Evolutionary conservation across 2,113 vertebrate species (phyloP).

Genomic region (Rhinolophus ferrumequinum): DNA sequence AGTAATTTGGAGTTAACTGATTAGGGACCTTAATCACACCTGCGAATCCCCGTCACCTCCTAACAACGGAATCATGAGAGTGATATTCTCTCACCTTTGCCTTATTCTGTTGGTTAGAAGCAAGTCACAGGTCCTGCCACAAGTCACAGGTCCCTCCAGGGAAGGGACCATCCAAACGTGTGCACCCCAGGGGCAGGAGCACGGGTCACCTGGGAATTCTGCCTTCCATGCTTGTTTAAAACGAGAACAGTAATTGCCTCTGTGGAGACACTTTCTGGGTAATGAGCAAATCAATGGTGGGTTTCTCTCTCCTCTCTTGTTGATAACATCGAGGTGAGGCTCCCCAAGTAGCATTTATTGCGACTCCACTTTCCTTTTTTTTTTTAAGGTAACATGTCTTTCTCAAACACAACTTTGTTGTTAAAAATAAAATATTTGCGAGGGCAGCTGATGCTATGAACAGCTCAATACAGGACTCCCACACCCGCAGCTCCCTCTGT

Average conservation of each 20-base stretch:
- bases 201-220: fast-evolving
- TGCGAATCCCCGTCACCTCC: no score
- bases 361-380: no score
- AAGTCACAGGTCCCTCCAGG: background rate
- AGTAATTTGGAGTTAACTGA: background rate
- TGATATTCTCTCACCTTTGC: background rate
- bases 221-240: fast-evolving
- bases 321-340: background rate
- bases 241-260: fast-evolving
- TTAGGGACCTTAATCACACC: background rate
- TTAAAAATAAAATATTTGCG: background rate
- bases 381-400: background rate
- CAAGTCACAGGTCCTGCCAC: background rate
- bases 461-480: no score
- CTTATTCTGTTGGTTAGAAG: background rate
- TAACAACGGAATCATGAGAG: background rate
- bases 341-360: background rate
- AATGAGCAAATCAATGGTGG: fast-evolving
- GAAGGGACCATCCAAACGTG: background rate
- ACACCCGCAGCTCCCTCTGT: fast-evolving
- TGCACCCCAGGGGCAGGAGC: background rate
- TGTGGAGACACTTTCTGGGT: background rate
- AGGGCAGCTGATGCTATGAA: background rate
- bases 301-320: background rate
- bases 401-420: background rate